Evolutionary conservation across 2,113 vertebrate genomes (phyloP), one percentile per base, ranked within the genome.

Genomic region (Eonycteris spelaea): DNA sequence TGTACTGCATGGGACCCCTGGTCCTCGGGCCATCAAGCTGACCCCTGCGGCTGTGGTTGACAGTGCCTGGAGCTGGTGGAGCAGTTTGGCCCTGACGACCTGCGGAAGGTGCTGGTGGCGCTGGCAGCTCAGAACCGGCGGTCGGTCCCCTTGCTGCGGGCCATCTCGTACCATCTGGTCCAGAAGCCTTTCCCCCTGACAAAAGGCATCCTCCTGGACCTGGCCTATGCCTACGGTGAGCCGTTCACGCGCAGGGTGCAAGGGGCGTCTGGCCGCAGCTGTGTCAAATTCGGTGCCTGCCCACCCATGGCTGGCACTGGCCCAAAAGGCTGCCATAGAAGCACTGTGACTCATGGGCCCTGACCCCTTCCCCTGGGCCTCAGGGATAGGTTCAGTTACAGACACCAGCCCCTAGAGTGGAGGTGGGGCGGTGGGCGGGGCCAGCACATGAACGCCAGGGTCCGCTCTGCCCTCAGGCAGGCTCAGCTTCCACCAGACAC

Each of bases 21-120:
- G 96, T 94, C 96, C 90, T 86, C 57, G 18, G 95, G 96, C 92
- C 85, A 8, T 33, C 74, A 1, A 78, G 95, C 97, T 98, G 95
- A 98, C 87, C 57, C 80, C 94, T 93, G 90, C 63, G 97, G 96
- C 96, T 98, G 93, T 98, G 88, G 71, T 96, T 86, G 68, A 33
- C 97, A 99, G 99, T 99, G 99, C 57, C 97, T 99, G 98, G 99
- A 99, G 96, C 97, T 99, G 2, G 99, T 99, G 5, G 99, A 99
- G 65, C 90, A 97, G 9, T 99, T 99, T 82, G 96, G 95, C n/a
- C 97, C 98, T 0, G 98, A 99, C 0, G 99, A 99, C 13, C 98
- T 99, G 73, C 98, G 99, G 38, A 99, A 79, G 80, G 97, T 99
- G 80, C 98, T 95, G 0, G 1, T 98, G 57, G 97, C 98, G 0